These are phyloP conservation scores for Ceyx melanurus DNA, from an alignment of 2,113 vertebrate genomes.

Conservation along the genomic window DNA sequence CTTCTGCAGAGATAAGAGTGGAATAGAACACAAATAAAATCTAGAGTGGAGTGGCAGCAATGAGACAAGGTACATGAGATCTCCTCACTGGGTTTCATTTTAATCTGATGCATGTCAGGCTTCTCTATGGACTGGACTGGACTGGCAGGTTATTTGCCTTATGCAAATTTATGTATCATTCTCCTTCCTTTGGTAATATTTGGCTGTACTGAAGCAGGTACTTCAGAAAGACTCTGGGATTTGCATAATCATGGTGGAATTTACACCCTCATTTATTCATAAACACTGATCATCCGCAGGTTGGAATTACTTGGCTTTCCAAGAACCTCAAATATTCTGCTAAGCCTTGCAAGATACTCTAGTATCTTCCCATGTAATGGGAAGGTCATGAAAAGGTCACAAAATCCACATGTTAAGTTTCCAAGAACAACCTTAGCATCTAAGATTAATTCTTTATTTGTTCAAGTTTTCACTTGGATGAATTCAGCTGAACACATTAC, in stretches of 20 bases:
- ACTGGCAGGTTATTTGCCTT: background rate
- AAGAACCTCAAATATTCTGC: background rate
- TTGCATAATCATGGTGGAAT: background rate
- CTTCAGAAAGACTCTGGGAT: background rate
- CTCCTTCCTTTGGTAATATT: background rate
- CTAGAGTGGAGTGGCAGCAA: background rate
- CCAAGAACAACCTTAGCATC: background rate
- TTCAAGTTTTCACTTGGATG: background rate
- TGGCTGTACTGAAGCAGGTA: background rate
- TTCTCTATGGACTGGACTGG: background rate
- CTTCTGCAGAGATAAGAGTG: slow-evolving; percentile 72
- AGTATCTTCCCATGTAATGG: background rate
- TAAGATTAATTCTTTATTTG: background rate
- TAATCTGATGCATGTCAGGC: background rate
- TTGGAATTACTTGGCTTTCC: background rate
- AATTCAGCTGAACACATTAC: background rate
- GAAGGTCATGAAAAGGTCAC: background rate
- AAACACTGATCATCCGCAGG: background rate
- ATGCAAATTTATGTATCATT: background rate
- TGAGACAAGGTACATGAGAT: background rate
- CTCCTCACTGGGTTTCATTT: background rate
- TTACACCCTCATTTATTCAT: background rate
- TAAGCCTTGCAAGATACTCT: background rate
- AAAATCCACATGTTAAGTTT: background rate
- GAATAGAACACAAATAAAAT: background rate